Percentiles rank a stretch among this genome's conserved stretches.
These are phyloP conservation scores for Oreotrochilus melanogaster DNA, from an alignment of 2,113 vertebrate genomes.

Conservation along the genomic window DNA sequence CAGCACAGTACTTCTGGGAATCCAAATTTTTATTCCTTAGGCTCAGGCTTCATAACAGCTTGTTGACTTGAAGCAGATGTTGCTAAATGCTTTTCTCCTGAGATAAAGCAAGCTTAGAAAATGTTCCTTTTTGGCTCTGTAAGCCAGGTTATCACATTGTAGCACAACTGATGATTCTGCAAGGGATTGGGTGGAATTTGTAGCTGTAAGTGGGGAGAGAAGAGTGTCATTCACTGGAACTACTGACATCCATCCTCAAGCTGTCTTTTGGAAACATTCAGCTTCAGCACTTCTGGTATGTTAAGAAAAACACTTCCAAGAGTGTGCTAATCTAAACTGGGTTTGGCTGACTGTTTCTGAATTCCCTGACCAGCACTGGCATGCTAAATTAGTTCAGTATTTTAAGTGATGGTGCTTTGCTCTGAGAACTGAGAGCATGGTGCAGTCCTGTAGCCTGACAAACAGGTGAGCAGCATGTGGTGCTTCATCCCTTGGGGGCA, in stretches of 20 bases:
- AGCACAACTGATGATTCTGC: background rate
- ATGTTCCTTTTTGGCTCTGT: background rate
- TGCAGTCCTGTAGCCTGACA: background rate
- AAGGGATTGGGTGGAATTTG: background rate
- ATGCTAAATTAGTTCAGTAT: background rate
- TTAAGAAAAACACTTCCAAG: background rate
- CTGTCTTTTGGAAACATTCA: background rate
- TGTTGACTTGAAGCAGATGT: background rate
- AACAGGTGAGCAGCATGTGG: background rate
- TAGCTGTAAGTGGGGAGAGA: background rate
- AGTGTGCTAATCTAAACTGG: background rate
- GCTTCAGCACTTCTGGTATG: background rate
- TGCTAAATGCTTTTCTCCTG: background rate
- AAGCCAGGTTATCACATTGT: background rate
- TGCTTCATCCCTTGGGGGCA: background rate
- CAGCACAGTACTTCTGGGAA: background rate
- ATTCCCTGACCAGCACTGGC: background rate
- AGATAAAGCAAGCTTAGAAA: background rate
- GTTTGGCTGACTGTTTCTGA: background rate
- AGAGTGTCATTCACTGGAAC: background rate
- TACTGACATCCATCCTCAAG: background rate
- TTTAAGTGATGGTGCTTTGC: background rate
- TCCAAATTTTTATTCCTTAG: background rate
- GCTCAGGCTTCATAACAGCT: background rate
- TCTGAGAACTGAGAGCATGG: background rate